These are phyloP conservation scores for Typhlomys cinereus DNA, from an alignment of 2,113 vertebrate species.

Conservation along the genomic window DNA sequence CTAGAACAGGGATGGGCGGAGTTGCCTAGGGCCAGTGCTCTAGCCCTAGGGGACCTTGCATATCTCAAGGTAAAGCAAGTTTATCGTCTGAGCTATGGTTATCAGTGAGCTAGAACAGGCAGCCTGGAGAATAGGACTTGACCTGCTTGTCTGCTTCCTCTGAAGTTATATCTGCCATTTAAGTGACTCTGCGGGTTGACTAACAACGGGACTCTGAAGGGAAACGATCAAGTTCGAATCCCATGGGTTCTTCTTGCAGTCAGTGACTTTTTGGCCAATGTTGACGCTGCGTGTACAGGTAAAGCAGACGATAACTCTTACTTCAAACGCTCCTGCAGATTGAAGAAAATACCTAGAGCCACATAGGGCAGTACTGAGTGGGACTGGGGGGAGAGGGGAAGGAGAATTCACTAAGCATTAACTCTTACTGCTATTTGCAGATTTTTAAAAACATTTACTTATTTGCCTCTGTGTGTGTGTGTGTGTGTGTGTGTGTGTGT, in stretches of 20 bases:
- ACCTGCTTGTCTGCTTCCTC: not conserved
- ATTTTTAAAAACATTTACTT: not conserved
- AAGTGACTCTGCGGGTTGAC: not conserved
- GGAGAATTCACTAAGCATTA: not conserved
- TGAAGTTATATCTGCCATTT: not conserved
- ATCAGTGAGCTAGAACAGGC: not conserved
- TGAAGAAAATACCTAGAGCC: not conserved
- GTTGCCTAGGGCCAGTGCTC: not conserved
- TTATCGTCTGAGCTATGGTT: not conserved
- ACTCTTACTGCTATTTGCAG: not conserved
- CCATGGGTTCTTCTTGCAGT: not conserved
- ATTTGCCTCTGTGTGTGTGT: too few species aligned
- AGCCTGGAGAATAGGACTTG: not conserved
- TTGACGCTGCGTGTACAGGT: not conserved
- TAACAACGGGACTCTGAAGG: not conserved
- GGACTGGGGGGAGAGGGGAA: too few species aligned
- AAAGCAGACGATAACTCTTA: not conserved
- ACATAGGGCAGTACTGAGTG: not conserved
- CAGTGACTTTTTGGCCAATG: not conserved
- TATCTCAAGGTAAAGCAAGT: not conserved
- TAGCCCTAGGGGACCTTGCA: not conserved
- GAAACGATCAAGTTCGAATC: conserved; percentile 10
- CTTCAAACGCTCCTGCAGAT: not conserved
- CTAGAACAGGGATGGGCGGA: not conserved
- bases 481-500: too few species aligned